phyloP scores from a whole-genome alignment of 2,797 vertebrate genomes.

The Lates japonicus region DNA sequence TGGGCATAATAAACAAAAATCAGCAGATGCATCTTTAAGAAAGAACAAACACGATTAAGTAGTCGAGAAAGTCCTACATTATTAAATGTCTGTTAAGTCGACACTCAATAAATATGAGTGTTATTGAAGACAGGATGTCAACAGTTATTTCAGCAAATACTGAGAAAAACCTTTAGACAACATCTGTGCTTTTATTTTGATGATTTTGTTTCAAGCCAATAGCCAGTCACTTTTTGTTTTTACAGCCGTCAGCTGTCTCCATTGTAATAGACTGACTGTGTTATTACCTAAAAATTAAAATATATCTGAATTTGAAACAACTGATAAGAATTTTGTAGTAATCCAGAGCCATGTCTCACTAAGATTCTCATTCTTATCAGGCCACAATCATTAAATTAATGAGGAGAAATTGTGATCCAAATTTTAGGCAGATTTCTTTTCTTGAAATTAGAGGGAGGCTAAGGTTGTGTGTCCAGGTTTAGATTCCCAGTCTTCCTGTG shows the following conservation, averaged over 20 bases:
- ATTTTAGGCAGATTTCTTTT: background rate
- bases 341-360: background rate
- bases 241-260: constrained; percentile 41
- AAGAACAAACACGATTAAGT: background rate
- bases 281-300: background rate
- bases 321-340: background rate
- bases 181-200: background rate
- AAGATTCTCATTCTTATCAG: background rate
- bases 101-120: background rate
- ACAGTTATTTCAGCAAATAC: background rate
- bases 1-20: background rate
- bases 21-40: background rate
- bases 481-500: background rate
- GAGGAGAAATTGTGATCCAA: background rate
- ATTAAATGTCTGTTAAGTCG: background rate
- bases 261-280: background rate
- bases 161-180: background rate
- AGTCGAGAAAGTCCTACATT: too few relatives aligned
- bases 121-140: background rate
- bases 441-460: background rate
- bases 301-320: background rate
- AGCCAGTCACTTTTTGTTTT: constrained; percentile 21
- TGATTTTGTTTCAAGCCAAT: constrained; percentile 3
- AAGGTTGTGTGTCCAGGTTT: background rate
- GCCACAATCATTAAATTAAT: background rate